Conservation (phyloP, 2,797 vertebrate genomes). For the Galaxias olidus region DNA sequence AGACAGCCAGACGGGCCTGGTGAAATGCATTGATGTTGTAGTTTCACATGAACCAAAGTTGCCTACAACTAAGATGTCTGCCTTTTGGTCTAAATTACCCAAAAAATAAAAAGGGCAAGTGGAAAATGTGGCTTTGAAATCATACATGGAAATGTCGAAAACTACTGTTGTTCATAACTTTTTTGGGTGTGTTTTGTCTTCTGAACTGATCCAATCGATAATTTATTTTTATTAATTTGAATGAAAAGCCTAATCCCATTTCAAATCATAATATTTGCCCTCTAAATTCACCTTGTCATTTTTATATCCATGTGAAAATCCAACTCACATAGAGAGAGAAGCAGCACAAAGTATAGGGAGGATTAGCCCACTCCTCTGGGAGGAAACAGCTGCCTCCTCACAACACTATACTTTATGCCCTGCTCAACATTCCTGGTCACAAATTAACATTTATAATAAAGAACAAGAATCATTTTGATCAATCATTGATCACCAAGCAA, state of each 20-base stretch:
- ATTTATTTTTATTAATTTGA: too few relatives aligned
- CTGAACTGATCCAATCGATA: too few relatives aligned
- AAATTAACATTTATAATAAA: conserved; percentile 58
- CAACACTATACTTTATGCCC: conserved; percentile 87
- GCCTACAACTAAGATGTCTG: conserved; percentile 30
- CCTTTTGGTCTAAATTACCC: not conserved
- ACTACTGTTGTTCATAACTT: too few relatives aligned
- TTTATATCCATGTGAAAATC: conserved; percentile 71
- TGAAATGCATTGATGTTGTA: conserved; percentile 91
- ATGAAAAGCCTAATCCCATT: conserved; percentile 3
- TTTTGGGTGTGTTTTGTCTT: too few relatives aligned
- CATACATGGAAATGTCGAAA: not conserved
- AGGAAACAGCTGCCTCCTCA: conserved; percentile 45
- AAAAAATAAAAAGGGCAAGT: not conserved
- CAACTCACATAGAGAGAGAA: conserved; percentile 58
- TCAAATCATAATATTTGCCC: conserved; percentile 7
- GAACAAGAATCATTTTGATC: conserved; percentile 27
- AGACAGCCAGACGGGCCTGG: conserved; percentile 85
- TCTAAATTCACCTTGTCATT: not conserved
- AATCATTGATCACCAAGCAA: conserved; percentile 75
- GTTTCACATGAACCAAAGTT: conserved; percentile 94
- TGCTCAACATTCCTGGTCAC: conserved; percentile 87
- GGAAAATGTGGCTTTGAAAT: too few relatives aligned
- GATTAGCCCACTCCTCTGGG: conserved; percentile 34
- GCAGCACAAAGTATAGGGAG: conserved; percentile 90